A percentile compares a stretch with the other conserved stretches of the same genome.
Evolutionary conservation across 2,888 invertebrate genomes (phyloP).

Genomic region (Slavum lentiscoides): DNA sequence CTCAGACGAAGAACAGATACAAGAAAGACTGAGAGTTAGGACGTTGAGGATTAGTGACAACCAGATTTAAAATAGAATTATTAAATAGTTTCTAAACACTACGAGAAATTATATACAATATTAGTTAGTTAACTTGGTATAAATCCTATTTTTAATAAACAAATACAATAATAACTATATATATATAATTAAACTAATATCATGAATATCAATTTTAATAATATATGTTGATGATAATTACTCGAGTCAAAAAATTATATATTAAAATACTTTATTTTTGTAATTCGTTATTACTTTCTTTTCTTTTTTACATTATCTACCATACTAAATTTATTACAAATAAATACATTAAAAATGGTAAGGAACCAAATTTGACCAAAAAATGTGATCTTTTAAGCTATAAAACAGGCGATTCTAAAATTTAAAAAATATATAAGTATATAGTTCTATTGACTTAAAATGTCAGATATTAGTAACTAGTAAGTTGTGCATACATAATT

Average conservation of each 20-base stretch:
- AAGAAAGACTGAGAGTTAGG: background rate
- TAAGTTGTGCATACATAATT: slow-evolving; percentile 18
- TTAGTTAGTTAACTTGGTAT: background rate
- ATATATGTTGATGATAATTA: slow-evolving; percentile 6
- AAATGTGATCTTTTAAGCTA: slow-evolving; percentile 1
- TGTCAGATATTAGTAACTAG: background rate
- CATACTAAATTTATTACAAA: slow-evolving; percentile 4
- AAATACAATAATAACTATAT: background rate
- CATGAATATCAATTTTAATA: slow-evolving; percentile 12
- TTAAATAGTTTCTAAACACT: background rate
- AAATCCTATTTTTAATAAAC: background rate
- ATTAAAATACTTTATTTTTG: slow-evolving; percentile 16
- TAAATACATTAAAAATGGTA: slow-evolving; percentile 37
- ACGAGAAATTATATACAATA: background rate
- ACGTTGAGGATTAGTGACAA: background rate
- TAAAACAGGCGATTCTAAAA: background rate
- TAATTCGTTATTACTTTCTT: slow-evolving; percentile 9
- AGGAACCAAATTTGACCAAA: slow-evolving; percentile 42
- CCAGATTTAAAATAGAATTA: background rate
- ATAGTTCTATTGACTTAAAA: background rate
- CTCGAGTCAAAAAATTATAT: slow-evolving; percentile 21
- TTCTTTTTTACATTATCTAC: background rate
- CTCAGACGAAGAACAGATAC: background rate
- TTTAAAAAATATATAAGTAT: background rate
- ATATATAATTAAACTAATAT: background rate